Evolutionary conservation across 2,888 invertebrate genomes (phyloP).

Genomic region (Oligia strigilis): DNA sequence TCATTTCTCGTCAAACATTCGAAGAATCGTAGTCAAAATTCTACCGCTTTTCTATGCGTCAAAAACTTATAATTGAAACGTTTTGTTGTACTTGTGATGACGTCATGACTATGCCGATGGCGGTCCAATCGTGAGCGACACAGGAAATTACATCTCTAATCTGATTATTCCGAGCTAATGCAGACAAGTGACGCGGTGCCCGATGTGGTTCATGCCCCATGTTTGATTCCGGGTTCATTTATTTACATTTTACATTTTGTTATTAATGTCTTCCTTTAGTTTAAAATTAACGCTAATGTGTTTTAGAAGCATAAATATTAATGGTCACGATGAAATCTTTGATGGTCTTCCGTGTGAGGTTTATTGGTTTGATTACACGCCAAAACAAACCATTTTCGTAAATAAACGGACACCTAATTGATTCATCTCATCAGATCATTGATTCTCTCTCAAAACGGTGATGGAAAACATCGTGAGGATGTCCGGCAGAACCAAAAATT

Average conservation of each 20-base stretch:
- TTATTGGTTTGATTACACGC: slow-evolving; percentile 4
- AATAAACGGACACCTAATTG: background rate
- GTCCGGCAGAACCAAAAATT: background rate
- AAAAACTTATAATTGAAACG: slow-evolving; percentile 69
- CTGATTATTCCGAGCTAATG: slow-evolving; percentile 83
- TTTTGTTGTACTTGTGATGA: slow-evolving; percentile 63
- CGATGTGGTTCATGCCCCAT: slow-evolving; percentile 47
- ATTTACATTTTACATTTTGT: slow-evolving; percentile 57
- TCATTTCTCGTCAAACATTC: slow-evolving; percentile 34
- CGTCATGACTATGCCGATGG: slow-evolving; percentile 65
- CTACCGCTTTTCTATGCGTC: slow-evolving; percentile 24
- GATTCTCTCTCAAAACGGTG: background rate
- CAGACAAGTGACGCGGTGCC: slow-evolving; percentile 76
- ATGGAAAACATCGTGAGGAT: background rate
- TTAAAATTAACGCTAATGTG: slow-evolving; percentile 40
- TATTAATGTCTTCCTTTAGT: slow-evolving; percentile 62
- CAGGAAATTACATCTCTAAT: slow-evolving; percentile 87
- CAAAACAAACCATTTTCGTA: background rate
- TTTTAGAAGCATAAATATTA: slow-evolving; percentile 41
- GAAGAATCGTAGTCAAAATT: slow-evolving; percentile 12
- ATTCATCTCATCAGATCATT: background rate
- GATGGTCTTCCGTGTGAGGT: slow-evolving; percentile 19
- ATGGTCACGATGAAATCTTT: slow-evolving; percentile 33
- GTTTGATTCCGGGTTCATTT: slow-evolving; percentile 54
- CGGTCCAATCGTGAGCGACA: slow-evolving; percentile 75